Base-by-base conservation (phyloP, 2,888 invertebrate species). In the Drosophila imparisetae region DNA sequence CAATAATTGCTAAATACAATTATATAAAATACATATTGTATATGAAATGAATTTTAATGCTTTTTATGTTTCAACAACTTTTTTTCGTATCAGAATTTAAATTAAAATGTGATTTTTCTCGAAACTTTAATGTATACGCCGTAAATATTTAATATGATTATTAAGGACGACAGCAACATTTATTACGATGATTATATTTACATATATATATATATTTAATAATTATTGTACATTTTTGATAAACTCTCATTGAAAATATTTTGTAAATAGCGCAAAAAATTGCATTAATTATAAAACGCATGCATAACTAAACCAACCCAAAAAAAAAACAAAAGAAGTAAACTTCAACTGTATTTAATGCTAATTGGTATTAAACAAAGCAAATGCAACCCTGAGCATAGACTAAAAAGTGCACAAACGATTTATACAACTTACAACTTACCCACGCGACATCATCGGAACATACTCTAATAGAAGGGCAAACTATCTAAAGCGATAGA, bases 101-200 rank as follows among this genome's bases (percentile, higher is more conserved):
- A 87, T 87, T 87, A 79, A 87, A 91, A 91, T 89, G 88, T 91
- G 91, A 89, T 89, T 91, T 90, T 82, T 91, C 89, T 89, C 80
- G 90, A 91, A 89, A 90, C 90, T 90, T 89, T 79, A 90, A 91
- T 82, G 91, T 89, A 89, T 89, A 89, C 91, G 91, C 89, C 77
- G 89, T 88, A 87, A 87, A 88, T 87, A 91, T 89, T 90, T 82
- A 89, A 85, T 86, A 86, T 86, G 90, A 87, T 86, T 90, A 88
- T 74, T 78, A 82, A 80, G 81, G 69, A 62, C 40, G 75, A 75
- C 83, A 73, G 77, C 72, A 86, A 80, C 72, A 85, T 80, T 87
- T 90, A 87, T 86, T 80, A 82, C 61, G 72, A 88, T 88, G 75
- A 90, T 90, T 90, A 88, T 90, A 76, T 72, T 78, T 72, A 87